These are phyloP conservation scores for Pimpla rufipes DNA, from an alignment of 2,888 invertebrate genomes.

Conservation along the genomic window DNA sequence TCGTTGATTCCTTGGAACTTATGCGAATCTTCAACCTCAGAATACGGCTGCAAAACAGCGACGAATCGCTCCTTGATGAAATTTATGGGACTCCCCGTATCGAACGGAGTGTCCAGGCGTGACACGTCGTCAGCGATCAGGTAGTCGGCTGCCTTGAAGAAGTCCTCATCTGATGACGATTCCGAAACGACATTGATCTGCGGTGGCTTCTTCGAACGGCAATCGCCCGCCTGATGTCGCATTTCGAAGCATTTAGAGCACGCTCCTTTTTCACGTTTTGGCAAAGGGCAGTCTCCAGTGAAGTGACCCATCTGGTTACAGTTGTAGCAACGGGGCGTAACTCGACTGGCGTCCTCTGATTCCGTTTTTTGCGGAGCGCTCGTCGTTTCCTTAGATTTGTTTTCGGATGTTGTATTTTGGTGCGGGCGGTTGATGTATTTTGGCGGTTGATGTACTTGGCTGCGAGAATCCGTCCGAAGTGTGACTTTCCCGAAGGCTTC, in stretches of 20 bases:
- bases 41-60: background rate
- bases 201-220: conserved; percentile 20
- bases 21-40: background rate
- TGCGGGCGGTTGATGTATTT: background rate
- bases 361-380: background rate
- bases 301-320: conserved; percentile 43
- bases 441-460: too few relatives aligned
- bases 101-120: conserved; percentile 40
- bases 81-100: conserved; percentile 40
- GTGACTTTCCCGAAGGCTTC: conserved; percentile 49
- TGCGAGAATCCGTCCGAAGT: conserved; percentile 3
- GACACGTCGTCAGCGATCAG: background rate
- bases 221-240: conserved; percentile 37
- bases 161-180: background rate
- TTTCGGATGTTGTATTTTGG: background rate
- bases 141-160: conserved; percentile 20
- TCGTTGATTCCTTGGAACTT: conserved; percentile 18
- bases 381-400: background rate
- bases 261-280: conserved; percentile 35
- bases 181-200: conserved; percentile 21
- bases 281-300: conserved; percentile 1
- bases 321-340: conserved; percentile 49
- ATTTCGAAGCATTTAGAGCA: conserved; percentile 53
- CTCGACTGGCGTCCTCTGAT: background rate
- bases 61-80: conserved; percentile 39